Evolutionary conservation across 2,888 invertebrate genomes (phyloP), one percentile per base, ranked within the genome.

Genomic region (Drosophila birchii): DNA sequence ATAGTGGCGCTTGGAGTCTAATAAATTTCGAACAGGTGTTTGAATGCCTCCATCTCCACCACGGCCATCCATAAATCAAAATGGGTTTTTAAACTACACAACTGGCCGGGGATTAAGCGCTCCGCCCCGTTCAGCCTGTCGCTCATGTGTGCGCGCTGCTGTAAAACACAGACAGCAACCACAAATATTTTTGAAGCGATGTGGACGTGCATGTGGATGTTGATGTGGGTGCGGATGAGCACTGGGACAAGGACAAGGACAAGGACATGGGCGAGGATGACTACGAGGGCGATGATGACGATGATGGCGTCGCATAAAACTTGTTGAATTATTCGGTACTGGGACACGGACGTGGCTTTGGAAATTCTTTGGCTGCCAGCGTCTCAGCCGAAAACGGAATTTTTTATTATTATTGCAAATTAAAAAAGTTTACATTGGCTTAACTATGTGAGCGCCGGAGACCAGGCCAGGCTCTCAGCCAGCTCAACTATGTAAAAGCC

Each of bases 391-490:
- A 61, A 74, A 74, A 62, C 56, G 75, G 81, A 75, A 83, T 88
- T 83, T 73, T 85, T 86, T 86, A 86, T 88, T 86, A 84, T 86
- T 88, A 86, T 86, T 88, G 88, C 81, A 86, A 86, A 86, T 86
- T 88, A 86, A 86, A 86, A 86, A 86, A 88, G 86, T 86, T 86
- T 78, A 79, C 81, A 81, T 79, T 84, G 79, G 84, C 85, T 79
- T 88, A 88, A 88, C 88, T 86, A 86, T 88, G 88, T 73, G 74
- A 70, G 49, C 73, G 71, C 39, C 54, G 53, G 26, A 36, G 66
- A 34, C 39, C 67, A 45, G 36, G 16, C 63, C 29, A 7, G 49
- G 39, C 23, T n/a, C 45, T n/a, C 47, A 26, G 63, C 43, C 45
- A 45, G 49, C 66, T 43, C 71, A 87, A 83, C 83, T 83, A 87